Evolutionary conservation across 2,888 invertebrate species (phyloP).

Genomic region (Drosophila maculinotata): DNA sequence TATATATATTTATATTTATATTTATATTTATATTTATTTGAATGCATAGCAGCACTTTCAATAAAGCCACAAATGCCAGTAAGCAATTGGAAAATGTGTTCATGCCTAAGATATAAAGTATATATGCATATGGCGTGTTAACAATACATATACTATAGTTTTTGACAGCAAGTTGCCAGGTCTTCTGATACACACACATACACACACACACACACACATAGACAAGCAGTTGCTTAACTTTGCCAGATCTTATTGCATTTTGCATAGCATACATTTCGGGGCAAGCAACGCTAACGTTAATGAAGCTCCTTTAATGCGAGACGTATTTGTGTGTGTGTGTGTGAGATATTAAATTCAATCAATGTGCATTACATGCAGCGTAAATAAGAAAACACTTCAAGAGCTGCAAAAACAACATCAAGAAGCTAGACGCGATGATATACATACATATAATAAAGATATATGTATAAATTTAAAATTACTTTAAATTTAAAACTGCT

Average conservation of each 20-base stretch:
- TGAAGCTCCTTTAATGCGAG: background rate
- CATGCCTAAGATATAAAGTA: background rate
- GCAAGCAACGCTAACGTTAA: background rate
- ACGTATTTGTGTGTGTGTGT: background rate
- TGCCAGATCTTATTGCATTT: background rate
- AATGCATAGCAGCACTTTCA: no score
- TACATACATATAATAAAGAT: no score
- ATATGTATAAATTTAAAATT: no score
- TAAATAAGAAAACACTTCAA: slow-evolving; percentile 1
- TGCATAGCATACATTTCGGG: slow-evolving; percentile 1
- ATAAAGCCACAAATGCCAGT: no score
- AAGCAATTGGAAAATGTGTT: background rate
- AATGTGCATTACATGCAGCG: background rate
- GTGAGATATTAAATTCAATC: background rate
- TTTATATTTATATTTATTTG: no score
- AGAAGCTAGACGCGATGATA: no score
- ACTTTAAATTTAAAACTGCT: no score
- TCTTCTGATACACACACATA: background rate
- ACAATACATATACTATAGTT: no score
- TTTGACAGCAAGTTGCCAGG: background rate
- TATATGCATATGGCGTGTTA: background rate
- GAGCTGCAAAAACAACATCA: no score
- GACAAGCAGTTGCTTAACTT: background rate
- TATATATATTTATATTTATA: no score
- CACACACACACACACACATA: background rate